Evolutionary conservation across 2,113 vertebrate species (phyloP).

Genomic region (Neofelis nebulosa): DNA sequence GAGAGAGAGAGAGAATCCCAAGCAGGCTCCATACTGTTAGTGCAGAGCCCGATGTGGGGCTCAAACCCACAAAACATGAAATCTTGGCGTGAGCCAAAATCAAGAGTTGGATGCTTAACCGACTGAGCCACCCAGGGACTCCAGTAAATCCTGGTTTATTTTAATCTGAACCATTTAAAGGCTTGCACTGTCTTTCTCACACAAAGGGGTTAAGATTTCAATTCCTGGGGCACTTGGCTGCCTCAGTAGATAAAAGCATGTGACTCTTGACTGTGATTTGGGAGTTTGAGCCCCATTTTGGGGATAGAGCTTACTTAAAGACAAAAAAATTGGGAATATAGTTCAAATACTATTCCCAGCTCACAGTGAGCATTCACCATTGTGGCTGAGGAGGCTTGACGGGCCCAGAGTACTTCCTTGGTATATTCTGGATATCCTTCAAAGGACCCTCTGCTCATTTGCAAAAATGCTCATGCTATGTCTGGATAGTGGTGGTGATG

Average conservation of each 20-base stretch:
- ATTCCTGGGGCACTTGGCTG: background rate
- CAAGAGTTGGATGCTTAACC: background rate
- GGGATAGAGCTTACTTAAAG: background rate
- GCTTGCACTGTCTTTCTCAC: background rate
- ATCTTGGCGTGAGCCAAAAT: background rate
- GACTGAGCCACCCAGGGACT: background rate
- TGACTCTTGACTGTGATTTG: background rate
- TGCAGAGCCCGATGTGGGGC: background rate
- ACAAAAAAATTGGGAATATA: background rate
- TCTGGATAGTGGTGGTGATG: background rate
- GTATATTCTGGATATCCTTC: background rate
- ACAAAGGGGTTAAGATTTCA: background rate
- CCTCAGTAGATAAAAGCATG: background rate
- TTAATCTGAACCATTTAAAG: background rate
- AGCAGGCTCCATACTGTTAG: background rate
- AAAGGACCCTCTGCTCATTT: background rate
- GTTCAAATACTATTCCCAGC: background rate
- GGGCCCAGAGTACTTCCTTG: background rate
- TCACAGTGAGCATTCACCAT: background rate
- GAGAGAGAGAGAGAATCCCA: background rate
- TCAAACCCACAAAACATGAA: background rate
- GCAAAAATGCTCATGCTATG: background rate
- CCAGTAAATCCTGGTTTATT: background rate
- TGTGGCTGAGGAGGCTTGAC: background rate
- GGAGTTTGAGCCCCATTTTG: background rate